Conservation (phyloP, 2,888 invertebrate species). For the Agrotis exclamationis region DNA sequence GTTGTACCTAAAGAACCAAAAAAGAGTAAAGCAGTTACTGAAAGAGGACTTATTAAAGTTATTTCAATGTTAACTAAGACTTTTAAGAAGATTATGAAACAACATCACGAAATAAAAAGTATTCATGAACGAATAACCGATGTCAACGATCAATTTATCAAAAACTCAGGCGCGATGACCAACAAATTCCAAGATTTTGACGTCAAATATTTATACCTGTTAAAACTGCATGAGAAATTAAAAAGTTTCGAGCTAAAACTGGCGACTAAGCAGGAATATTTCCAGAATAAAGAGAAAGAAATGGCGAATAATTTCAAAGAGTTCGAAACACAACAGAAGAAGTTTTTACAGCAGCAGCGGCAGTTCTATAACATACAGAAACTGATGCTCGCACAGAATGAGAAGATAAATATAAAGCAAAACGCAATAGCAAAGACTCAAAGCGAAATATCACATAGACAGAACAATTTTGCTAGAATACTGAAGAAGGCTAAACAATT, state of each 20-base stretch:
- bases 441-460: slow-evolving; percentile 83
- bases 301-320: slow-evolving; percentile 78
- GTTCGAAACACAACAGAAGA: slow-evolving; percentile 84
- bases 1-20: slow-evolving; percentile 74
- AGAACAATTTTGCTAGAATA: slow-evolving; percentile 83
- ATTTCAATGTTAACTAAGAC: slow-evolving; percentile 84
- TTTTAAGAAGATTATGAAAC: slow-evolving; percentile 85
- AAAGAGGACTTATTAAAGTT: slow-evolving; percentile 83
- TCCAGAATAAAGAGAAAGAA: slow-evolving; percentile 76
- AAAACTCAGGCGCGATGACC: slow-evolving; percentile 70
- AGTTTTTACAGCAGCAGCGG: slow-evolving; percentile 82
- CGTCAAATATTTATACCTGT: slow-evolving; percentile 75
- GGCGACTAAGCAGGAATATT: slow-evolving; percentile 71
- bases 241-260: slow-evolving; percentile 74
- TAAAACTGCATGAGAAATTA: slow-evolving; percentile 76
- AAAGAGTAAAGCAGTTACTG: slow-evolving; percentile 75
- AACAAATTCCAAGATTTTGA: slow-evolving; percentile 81
- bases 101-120: slow-evolving; percentile 81
- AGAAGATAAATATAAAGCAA: slow-evolving; percentile 83
- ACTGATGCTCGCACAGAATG: slow-evolving; percentile 83
- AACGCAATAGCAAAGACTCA: slow-evolving; percentile 83
- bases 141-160: slow-evolving; percentile 76
- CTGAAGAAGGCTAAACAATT: slow-evolving; percentile 83
- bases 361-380: slow-evolving; percentile 86
- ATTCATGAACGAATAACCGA: slow-evolving; percentile 76